phyloP scores from a whole-genome alignment of 2,113 vertebrate species.

The Potamarius usumacintae region DNA sequence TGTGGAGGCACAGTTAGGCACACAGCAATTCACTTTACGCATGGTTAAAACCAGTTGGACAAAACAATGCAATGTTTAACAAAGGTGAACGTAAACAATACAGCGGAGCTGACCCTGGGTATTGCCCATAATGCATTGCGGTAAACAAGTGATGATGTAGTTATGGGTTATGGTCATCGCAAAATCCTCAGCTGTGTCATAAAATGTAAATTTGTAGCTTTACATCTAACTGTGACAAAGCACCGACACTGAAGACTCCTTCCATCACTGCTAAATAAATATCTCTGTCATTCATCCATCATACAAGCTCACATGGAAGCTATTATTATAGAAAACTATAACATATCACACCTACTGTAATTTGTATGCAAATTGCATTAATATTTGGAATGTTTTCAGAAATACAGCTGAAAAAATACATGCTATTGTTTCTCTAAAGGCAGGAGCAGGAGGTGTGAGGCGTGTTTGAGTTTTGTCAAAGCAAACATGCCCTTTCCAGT shows the following conservation, averaged over 20 bases:
- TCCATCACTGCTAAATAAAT: not conserved
- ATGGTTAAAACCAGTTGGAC: too few relatives aligned
- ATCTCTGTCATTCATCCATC: not conserved
- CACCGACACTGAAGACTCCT: not conserved
- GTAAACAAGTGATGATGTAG: too few relatives aligned
- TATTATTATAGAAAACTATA: not conserved
- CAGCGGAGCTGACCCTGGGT: too few relatives aligned
- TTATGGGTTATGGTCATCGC: too few relatives aligned
- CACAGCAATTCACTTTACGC: too few relatives aligned
- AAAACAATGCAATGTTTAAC: too few relatives aligned
- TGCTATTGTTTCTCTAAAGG: conserved; percentile 17
- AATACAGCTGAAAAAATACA: not conserved
- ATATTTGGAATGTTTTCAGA: not conserved
- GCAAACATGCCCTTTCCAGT: conserved; percentile 29
- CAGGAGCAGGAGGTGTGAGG: conserved; percentile 31
- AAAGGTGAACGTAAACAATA: too few relatives aligned
- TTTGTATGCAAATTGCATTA: not conserved
- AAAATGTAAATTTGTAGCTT: not conserved
- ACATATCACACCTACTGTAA: too few relatives aligned
- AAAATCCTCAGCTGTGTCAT: not conserved
- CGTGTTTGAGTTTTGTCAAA: conserved; percentile 48
- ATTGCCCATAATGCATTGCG: too few relatives aligned
- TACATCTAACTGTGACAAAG: not conserved
- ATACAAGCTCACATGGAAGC: not conserved
- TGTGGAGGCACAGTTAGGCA: too few relatives aligned